These are phyloP conservation scores for Dascyllus trimaculatus DNA, from an alignment of 2,113 vertebrate species.

Conservation along the genomic window DNA sequence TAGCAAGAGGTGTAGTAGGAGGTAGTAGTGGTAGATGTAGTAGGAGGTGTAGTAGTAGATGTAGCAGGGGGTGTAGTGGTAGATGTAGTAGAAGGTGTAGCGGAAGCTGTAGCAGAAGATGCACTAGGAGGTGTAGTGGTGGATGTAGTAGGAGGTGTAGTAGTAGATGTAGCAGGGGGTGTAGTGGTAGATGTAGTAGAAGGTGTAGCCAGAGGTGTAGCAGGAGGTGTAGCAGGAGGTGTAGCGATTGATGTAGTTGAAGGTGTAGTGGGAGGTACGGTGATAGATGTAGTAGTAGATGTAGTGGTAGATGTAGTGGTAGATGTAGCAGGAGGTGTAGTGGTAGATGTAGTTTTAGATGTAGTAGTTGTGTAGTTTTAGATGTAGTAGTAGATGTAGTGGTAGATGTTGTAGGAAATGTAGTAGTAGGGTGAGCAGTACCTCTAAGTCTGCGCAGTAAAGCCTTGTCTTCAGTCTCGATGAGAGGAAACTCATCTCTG, in stretches of 20 bases:
- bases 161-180: background rate
- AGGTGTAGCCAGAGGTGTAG: background rate
- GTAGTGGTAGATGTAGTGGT: background rate
- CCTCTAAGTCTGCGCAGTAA: conserved; percentile 90
- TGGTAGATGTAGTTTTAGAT: background rate
- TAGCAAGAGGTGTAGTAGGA: too few relatives aligned
- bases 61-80: too few relatives aligned
- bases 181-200: too few relatives aligned
- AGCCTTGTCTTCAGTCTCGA: conserved; percentile 93
- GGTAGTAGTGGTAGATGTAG: background rate
- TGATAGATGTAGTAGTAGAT: too few relatives aligned
- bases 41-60: background rate
- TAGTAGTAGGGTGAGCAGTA: conserved; percentile 48
- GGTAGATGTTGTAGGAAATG: background rate
- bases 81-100: background rate
- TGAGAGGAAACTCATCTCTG: conserved; percentile 92
- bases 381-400: too few relatives aligned
- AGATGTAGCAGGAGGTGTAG: too few relatives aligned
- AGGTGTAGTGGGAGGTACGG: too few relatives aligned
- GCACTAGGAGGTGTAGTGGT: background rate
- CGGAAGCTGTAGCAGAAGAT: too few relatives aligned
- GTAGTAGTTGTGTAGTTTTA: background rate
- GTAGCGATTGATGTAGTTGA: background rate
- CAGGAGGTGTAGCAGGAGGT: background rate
- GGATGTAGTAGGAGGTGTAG: background rate